Percentiles rank a stretch among this genome's conserved stretches.
Evolutionary conservation across 2,888 invertebrate species (phyloP).

Genomic region (Mellilla xanthometata): DNA sequence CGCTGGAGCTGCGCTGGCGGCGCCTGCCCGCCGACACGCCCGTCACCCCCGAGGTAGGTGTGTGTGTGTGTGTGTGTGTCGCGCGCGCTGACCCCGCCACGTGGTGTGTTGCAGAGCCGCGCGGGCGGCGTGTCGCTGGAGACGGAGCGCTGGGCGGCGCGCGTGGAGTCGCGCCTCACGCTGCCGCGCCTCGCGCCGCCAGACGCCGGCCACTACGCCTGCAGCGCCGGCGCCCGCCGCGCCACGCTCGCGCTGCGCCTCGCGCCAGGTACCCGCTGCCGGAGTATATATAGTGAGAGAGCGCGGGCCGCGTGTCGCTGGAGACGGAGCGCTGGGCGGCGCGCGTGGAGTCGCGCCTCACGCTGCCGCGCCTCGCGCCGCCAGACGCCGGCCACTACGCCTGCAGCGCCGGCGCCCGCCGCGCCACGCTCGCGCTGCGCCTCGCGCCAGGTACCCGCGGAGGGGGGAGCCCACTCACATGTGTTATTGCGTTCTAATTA

Average conservation of each 20-base stretch:
- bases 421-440: constrained; percentile 7
- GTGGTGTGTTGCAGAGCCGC: too few species aligned
- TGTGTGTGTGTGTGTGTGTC: too few species aligned
- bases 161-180: constrained; percentile 83
- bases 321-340: constrained; percentile 84
- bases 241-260: constrained; percentile 8
- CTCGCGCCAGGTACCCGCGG: constrained; percentile 14
- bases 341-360: constrained; percentile 84
- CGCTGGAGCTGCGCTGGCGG: constrained; percentile 54
- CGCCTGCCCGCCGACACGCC: constrained; percentile 31
- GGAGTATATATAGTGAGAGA: too few species aligned
- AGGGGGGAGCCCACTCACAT: too few species aligned
- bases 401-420: constrained; percentile 31
- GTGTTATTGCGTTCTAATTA: too few species aligned
- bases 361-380: constrained; percentile 78
- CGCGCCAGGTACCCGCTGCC: constrained; percentile 15
- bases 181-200: constrained; percentile 78
- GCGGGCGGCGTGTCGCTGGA: constrained; percentile 84
- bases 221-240: constrained; percentile 26
- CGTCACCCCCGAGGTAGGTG: not conserved
- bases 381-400: constrained; percentile 65
- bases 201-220: constrained; percentile 62
- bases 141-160: constrained; percentile 84
- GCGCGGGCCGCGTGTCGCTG: constrained; percentile 81
- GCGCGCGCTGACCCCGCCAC: too few species aligned